A percentile compares a stretch with the other conserved stretches of the same genome.
Evolutionary conservation across 2,797 vertebrate genomes (phyloP).

Genomic region (Masticophis lateralis): DNA sequence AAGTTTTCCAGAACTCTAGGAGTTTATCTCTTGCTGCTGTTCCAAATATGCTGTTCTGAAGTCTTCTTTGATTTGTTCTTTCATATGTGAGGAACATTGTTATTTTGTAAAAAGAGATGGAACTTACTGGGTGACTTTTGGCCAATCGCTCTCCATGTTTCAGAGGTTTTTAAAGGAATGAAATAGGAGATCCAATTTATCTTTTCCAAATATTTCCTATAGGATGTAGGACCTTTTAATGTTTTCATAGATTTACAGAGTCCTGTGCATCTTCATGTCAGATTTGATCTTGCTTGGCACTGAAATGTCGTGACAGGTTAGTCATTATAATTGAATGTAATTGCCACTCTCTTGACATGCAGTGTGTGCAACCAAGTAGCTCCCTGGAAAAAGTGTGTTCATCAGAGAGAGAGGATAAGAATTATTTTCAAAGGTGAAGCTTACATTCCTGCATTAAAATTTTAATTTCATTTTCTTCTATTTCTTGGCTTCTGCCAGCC

Average conservation of each 20-base stretch:
- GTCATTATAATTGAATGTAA: constrained; percentile 44
- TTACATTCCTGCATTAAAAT: not conserved
- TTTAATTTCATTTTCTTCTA: not conserved
- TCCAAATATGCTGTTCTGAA: not conserved
- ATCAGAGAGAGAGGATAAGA: not conserved
- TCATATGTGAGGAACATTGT: not conserved
- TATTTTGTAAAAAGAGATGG: not conserved
- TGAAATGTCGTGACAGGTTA: constrained; percentile 29
- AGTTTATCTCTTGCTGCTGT: not conserved
- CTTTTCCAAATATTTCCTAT: not conserved
- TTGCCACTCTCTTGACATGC: constrained; percentile 12
- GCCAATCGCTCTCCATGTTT: not conserved
- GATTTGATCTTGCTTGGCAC: not conserved
- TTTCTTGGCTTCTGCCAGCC: not conserved
- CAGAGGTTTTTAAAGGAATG: not conserved
- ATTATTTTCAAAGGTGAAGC: not conserved
- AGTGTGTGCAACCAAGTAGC: constrained; percentile 32
- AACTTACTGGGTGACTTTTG: not conserved
- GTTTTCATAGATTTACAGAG: not conserved
- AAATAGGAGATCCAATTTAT: not conserved
- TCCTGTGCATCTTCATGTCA: constrained; percentile 7
- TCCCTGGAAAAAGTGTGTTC: constrained; percentile 21
- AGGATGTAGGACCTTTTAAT: not conserved
- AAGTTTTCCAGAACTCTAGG: not conserved
- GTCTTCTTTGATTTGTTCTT: not conserved